A percentile compares a stretch with the other conserved stretches of the same genome.
These are phyloP conservation scores for Stegodyphus mimosarum DNA, from an alignment of 1,140 invertebrate genomes.

Conservation along the genomic window DNA sequence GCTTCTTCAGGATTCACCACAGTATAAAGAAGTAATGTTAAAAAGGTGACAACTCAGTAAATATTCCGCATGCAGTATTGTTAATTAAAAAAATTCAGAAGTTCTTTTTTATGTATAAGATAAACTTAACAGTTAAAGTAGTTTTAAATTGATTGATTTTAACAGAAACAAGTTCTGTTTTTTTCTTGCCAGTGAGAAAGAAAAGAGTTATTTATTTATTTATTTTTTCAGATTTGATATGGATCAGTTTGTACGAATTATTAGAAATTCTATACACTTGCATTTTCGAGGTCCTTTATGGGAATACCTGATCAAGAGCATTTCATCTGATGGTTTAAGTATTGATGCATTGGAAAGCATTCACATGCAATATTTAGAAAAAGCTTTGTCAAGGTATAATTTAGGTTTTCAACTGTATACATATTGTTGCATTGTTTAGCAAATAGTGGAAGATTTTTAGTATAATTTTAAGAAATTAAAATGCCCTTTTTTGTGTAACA, in stretches of 20 bases:
- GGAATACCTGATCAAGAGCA: conserved; percentile 12
- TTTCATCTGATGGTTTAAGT: neutral
- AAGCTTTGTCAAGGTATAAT: conserved; percentile 15
- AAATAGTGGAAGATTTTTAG: neutral
- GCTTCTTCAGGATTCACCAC: conserved; percentile 16
- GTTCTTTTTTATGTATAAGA: too few species aligned
- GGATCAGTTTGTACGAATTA: conserved; percentile 41
- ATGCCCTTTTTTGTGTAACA: neutral
- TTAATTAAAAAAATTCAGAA: too few species aligned
- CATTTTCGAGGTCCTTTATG: conserved; percentile 39
- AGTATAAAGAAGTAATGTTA: conserved; percentile 26
- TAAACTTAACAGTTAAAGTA: too few species aligned
- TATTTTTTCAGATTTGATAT: conserved; percentile 41
- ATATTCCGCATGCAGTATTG: neutral
- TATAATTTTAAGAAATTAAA: neutral
- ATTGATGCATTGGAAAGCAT: conserved; percentile 38
- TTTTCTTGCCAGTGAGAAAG: too few species aligned
- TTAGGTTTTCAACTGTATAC: too few species aligned
- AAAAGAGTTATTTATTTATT: neutral
- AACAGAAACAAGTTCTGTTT: too few species aligned
- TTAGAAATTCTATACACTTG: conserved; percentile 21
- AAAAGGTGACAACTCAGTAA: conserved; percentile 13
- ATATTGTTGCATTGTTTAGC: too few species aligned
- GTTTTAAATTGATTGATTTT: too few species aligned
- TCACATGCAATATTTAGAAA: conserved; percentile 39